These are phyloP conservation scores for Pegoplata infirma DNA, from an alignment of 2,888 invertebrate species.

Conservation along the genomic window DNA sequence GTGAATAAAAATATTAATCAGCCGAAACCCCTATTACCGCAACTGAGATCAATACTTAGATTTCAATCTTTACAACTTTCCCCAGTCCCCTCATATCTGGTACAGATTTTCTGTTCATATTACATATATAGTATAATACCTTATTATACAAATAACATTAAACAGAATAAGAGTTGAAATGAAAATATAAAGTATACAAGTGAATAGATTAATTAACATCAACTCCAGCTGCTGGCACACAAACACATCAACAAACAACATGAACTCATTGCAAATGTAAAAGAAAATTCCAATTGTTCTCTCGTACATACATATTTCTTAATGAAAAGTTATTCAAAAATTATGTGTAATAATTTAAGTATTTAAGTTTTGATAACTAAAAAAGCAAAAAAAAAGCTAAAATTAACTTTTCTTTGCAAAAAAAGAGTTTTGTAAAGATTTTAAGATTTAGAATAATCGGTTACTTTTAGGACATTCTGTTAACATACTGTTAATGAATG, in stretches of 20 bases:
- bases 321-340: background rate
- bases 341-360: background rate
- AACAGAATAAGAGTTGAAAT: background rate
- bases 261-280: background rate
- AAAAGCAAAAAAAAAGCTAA: background rate
- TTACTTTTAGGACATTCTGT: too few species aligned
- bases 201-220: conserved; percentile 22
- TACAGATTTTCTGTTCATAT: background rate
- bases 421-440: too few species aligned
- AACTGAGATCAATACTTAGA: too few species aligned
- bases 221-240: conserved; percentile 15
- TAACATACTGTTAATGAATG: too few species aligned
- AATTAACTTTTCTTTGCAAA: background rate
- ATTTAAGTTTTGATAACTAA: background rate
- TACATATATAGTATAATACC: background rate
- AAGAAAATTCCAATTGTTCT: background rate
- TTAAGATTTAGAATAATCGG: too few species aligned
- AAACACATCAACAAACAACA: background rate
- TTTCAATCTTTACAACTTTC: too few species aligned
- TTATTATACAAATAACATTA: background rate
- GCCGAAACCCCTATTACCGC: too few species aligned
- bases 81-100: background rate
- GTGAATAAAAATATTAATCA: too few species aligned
- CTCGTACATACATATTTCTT: too few species aligned
- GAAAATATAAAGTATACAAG: conserved; percentile 19